Conservation (phyloP, 2,797 vertebrate genomes). For the Falco peregrinus region DNA sequence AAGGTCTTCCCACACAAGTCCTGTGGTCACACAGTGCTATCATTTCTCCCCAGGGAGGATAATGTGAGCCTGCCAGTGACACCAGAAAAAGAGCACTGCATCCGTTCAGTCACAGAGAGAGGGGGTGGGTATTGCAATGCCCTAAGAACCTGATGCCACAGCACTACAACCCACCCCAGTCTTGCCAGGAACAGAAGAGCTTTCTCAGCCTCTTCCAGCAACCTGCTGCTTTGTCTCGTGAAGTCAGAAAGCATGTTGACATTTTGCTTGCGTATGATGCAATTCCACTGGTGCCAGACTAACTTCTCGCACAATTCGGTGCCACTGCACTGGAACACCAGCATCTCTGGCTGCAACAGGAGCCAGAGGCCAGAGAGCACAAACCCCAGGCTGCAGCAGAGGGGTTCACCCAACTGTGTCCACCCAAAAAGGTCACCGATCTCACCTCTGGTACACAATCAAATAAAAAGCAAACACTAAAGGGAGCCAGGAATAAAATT, state of each 20-base stretch:
- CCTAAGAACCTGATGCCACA: not conserved
- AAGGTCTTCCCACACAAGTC: not conserved
- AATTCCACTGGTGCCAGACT: not conserved
- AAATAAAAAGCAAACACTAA: not conserved
- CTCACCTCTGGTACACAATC: not conserved
- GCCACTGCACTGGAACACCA: not conserved
- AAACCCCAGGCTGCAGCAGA: not conserved
- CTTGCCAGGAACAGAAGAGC: not conserved
- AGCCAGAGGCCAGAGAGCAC: not conserved
- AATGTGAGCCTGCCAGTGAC: not conserved
- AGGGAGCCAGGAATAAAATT: not conserved
- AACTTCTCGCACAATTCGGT: not conserved
- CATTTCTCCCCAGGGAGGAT: not conserved
- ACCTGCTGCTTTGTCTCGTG: not conserved
- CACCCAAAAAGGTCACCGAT: not conserved
- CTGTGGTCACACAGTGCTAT: not conserved
- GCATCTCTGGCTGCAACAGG: not conserved
- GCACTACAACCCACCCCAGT: not conserved
- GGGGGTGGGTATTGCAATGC: not conserved
- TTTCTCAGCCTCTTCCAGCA: conserved; percentile 17
- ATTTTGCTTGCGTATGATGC: not conserved
- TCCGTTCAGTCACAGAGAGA: not conserved
- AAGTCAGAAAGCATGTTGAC: not conserved
- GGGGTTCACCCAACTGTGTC: not conserved
- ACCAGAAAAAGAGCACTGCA: not conserved